Conservation (phyloP, 2,888 invertebrate genomes). For the Cephus runcator region DNA sequence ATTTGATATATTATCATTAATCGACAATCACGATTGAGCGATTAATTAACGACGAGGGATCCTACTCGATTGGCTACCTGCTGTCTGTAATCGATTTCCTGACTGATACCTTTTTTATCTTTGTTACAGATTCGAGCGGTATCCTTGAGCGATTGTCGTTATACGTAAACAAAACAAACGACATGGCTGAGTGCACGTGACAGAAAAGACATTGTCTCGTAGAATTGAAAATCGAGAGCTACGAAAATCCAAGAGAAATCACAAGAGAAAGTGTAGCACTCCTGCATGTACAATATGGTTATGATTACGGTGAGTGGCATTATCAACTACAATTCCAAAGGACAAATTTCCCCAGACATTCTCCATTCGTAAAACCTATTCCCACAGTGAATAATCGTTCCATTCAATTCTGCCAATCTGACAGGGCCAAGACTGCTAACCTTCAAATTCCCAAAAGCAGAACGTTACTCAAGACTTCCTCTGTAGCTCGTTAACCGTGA, state of each 20-base stretch:
- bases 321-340: not conserved
- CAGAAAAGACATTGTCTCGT: not conserved
- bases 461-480: not conserved
- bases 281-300: not conserved
- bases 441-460: not conserved
- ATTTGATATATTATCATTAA: not conserved
- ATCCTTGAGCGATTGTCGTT: not conserved
- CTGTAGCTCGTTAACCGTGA: not conserved
- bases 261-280: not conserved
- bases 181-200: not conserved
- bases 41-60: not conserved
- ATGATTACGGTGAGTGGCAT: not conserved
- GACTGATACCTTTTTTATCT: not conserved
- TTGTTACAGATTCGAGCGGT: not conserved
- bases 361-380: not conserved
- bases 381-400: not conserved
- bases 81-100: not conserved
- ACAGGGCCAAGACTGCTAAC: not conserved
- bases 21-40: not conserved
- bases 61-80: not conserved
- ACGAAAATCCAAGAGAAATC: not conserved
- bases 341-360: not conserved
- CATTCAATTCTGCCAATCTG: not conserved
- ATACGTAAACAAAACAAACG: not conserved
- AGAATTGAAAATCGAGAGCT: not conserved